These are phyloP conservation scores for Noctilio leporinus DNA, from an alignment of 2,113 vertebrate genomes.

Conservation along the genomic window DNA sequence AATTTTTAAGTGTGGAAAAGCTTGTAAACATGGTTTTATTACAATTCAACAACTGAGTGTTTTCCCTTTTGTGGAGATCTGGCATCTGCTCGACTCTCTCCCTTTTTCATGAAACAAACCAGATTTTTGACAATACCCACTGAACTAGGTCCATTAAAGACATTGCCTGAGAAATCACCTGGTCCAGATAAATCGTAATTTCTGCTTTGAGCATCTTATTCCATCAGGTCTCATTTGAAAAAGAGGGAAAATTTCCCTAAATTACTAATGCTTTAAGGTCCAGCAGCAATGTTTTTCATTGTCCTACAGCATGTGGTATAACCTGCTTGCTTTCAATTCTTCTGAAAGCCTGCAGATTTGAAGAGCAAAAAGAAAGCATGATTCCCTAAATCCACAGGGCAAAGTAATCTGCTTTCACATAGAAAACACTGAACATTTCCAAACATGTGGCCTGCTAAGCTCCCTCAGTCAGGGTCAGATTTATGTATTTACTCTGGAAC, in stretches of 20 bases:
- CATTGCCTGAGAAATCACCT: background rate
- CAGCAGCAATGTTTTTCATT: background rate
- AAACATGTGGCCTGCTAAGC: constrained; percentile 2
- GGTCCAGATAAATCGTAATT: background rate
- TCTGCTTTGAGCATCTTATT: background rate
- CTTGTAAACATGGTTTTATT: background rate
- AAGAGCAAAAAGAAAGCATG: constrained; percentile 58
- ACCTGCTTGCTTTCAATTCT: constrained; percentile 62
- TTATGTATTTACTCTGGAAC: constrained; percentile 59
- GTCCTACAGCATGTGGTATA: constrained; percentile 36
- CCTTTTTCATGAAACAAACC: background rate
- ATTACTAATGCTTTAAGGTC: constrained; percentile 41
- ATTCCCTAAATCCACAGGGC: background rate
- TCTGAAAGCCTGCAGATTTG: constrained; percentile 44
- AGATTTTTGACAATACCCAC: background rate
- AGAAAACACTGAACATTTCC: constrained; percentile 18
- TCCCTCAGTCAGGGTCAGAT: background rate
- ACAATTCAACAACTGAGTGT: background rate
- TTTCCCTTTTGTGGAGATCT: background rate
- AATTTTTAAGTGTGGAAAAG: background rate
- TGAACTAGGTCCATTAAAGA: background rate
- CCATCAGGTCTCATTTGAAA: constrained; percentile 24
- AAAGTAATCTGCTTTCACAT: constrained; percentile 30
- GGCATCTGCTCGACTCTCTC: background rate
- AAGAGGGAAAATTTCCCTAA: constrained; percentile 15